Conservation (phyloP, 53 echinoderm and acorn worm species). For the Zoroaster sp. region DNA sequence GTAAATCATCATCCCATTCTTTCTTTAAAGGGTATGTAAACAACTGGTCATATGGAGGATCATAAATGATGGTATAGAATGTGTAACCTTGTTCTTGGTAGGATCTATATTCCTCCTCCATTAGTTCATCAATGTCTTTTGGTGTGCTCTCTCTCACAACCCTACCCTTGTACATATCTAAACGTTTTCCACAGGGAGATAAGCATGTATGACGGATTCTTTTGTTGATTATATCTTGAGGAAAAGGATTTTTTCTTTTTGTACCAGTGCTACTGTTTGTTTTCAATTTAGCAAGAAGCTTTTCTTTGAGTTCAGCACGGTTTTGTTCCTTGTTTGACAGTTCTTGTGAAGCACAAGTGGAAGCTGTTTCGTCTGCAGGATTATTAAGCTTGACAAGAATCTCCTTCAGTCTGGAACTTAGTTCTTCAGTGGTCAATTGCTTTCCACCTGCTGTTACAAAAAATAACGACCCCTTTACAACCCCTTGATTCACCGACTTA, state of each 20-base stretch:
- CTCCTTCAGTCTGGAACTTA: not conserved
- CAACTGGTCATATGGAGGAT: not conserved
- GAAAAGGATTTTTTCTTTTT: not conserved
- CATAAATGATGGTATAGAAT: slow-evolving; percentile 1
- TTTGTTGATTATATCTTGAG: not conserved
- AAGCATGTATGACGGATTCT: not conserved
- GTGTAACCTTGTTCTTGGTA: not conserved
- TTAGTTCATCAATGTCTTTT: not conserved
- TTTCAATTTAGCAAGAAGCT: slow-evolving; percentile 1
- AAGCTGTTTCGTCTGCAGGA: not conserved
- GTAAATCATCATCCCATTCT: slow-evolving; percentile 9
- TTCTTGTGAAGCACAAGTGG: not conserved
- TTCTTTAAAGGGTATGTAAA: slow-evolving; percentile 1
- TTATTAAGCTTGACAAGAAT: not conserved
- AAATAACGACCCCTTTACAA: slow-evolving; percentile 17
- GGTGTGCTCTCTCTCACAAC: not conserved
- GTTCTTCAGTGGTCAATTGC: not conserved
- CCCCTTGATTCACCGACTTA: slow-evolving; percentile 9
- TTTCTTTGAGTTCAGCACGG: not conserved
- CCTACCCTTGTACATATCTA: not conserved
- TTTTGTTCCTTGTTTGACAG: not conserved
- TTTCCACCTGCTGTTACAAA: slow-evolving; percentile 33
- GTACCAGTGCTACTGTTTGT: not conserved
- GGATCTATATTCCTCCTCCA: slow-evolving; percentile 16
- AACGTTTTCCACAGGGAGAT: not conserved